phyloP scores from a whole-genome alignment of 2,888 invertebrate genomes.

The Uloborus plumipes region DNA sequence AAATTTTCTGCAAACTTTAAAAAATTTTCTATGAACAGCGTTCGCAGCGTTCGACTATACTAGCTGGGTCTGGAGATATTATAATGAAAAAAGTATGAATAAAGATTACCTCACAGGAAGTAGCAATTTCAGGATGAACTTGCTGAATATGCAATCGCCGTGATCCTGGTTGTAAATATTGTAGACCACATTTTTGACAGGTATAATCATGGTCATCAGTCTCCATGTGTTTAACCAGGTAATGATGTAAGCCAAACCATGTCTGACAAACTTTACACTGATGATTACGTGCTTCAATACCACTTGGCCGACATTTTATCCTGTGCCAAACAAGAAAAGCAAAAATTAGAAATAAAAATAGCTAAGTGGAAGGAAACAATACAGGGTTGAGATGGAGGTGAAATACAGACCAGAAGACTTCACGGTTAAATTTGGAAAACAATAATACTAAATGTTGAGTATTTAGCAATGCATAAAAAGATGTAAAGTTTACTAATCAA shows the following conservation, averaged over 20 bases:
- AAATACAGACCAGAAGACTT: no score
- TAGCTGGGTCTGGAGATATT: no score
- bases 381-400: neutral
- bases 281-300: conserved; percentile 67
- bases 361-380: neutral
- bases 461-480: no score
- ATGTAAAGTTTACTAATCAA: no score
- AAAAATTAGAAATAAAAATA: no score
- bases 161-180: conserved; percentile 67
- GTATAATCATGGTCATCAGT: conserved; percentile 67
- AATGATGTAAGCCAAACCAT: conserved; percentile 67
- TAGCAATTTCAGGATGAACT: conserved; percentile 65
- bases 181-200: conserved; percentile 67
- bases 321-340: conserved; percentile 20
- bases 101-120: conserved; percentile 65
- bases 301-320: conserved; percentile 64
- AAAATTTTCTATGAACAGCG: no score
- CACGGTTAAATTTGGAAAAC: no score
- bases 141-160: conserved; percentile 67
- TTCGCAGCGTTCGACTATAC: no score
- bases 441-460: no score
- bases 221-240: conserved; percentile 67
- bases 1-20: no score
- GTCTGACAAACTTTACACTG: conserved; percentile 67
- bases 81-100: neutral